Evolutionary conservation across 2,888 invertebrate genomes (phyloP).

Genomic region (Alsophila aescularia): DNA sequence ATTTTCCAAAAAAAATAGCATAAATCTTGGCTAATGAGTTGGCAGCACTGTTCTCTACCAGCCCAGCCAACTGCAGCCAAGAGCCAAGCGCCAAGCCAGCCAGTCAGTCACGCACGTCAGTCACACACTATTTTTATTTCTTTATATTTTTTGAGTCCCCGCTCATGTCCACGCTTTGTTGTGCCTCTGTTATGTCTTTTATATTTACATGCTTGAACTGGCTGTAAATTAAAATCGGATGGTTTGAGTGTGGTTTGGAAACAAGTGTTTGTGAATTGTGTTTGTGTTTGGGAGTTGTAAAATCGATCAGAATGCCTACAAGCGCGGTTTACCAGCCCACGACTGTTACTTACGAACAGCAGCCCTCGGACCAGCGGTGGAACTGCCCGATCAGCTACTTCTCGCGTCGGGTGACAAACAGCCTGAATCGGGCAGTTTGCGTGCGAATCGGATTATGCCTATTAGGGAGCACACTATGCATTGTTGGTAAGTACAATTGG

Average conservation of each 20-base stretch:
- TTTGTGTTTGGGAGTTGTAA: slow-evolving; percentile 39
- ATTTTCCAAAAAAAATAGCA: too few relatives aligned
- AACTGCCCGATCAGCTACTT: slow-evolving; percentile 83
- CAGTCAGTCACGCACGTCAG: not conserved
- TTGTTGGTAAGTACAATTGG: slow-evolving; percentile 65
- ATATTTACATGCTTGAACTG: slow-evolving; percentile 41
- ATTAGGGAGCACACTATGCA: slow-evolving; percentile 70
- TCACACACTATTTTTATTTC: slow-evolving; percentile 18
- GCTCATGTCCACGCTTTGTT: slow-evolving; percentile 30
- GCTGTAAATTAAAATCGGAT: slow-evolving; percentile 37
- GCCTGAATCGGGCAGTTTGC: slow-evolving; percentile 73
- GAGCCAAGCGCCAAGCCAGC: too few relatives aligned
- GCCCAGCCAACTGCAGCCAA: too few relatives aligned
- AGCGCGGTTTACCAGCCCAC: slow-evolving; percentile 92
- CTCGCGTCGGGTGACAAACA: slow-evolving; percentile 79
- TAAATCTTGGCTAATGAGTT: too few relatives aligned
- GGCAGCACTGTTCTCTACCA: too few relatives aligned
- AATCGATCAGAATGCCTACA: slow-evolving; percentile 84
- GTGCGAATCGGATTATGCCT: slow-evolving; percentile 72
- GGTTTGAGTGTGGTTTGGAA: slow-evolving; percentile 13
- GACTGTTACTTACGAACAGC: slow-evolving; percentile 89
- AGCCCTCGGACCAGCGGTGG: slow-evolving; percentile 83
- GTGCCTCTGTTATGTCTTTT: slow-evolving; percentile 32
- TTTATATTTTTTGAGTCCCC: slow-evolving; percentile 30
- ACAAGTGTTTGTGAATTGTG: slow-evolving; percentile 31